A percentile compares a stretch with the other conserved stretches of the same genome.
Evolutionary conservation across 2,113 vertebrate species (phyloP).

Genomic region (Cacatua alba): DNA sequence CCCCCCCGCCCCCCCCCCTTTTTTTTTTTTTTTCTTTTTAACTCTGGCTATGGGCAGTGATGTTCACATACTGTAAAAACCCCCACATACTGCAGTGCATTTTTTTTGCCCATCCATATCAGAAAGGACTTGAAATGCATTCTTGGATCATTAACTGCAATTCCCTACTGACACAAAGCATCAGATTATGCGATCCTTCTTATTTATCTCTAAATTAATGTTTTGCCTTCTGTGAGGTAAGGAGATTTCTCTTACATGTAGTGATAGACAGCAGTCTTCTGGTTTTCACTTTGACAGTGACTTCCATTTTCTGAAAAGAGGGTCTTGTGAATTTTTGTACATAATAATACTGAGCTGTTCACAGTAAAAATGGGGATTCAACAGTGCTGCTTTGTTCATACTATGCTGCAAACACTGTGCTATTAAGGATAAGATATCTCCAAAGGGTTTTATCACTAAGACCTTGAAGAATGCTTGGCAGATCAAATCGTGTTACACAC

Average conservation of each 20-base stretch:
- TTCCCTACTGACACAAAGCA: neutral
- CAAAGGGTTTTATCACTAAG: conserved; percentile 6
- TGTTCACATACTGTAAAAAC: neutral
- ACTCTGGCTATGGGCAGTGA: neutral
- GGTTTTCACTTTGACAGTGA: neutral
- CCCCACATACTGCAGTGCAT: neutral
- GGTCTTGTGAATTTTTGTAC: neutral
- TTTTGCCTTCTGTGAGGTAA: neutral
- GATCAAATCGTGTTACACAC: neutral
- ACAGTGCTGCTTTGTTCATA: neutral
- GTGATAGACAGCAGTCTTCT: neutral
- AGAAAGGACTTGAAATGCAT: neutral
- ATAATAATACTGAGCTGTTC: neutral
- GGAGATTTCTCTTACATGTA: neutral
- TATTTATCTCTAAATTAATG: neutral
- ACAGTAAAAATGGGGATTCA: neutral
- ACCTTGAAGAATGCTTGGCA: neutral
- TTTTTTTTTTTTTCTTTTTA: neutral
- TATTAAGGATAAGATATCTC: neutral
- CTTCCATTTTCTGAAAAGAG: neutral
- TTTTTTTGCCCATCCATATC: neutral
- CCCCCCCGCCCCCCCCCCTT: too few species aligned
- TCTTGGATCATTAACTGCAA: neutral
- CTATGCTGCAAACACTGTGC: neutral
- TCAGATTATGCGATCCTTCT: neutral